These are phyloP conservation scores for Lepidothrix coronata DNA, from an alignment of 2,113 vertebrate species.

Conservation along the genomic window DNA sequence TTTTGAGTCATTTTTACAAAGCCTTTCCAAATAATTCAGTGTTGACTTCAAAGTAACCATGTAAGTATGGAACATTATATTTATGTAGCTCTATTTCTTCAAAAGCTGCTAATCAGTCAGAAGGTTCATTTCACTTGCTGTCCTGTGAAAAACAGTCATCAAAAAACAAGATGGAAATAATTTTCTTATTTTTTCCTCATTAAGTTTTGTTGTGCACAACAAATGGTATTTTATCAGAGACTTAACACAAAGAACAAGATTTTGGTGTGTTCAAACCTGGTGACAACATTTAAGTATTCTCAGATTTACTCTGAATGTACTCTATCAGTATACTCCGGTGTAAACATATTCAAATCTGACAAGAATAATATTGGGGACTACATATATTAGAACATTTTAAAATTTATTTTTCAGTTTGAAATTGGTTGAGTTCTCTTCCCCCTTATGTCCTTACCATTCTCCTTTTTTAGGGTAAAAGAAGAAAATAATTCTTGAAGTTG, in stretches of 20 bases:
- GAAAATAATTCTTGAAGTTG: background rate
- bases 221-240: background rate
- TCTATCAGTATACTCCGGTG: background rate
- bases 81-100: background rate
- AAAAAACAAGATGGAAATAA: background rate
- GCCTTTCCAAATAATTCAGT: background rate
- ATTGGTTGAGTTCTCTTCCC: background rate
- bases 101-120: background rate
- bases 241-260: background rate
- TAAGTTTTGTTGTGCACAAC: background rate
- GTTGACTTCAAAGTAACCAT: background rate
- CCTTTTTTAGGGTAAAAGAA: background rate
- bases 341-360: background rate
- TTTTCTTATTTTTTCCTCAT: background rate
- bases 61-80: no score
- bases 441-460: accelerated
- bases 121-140: background rate
- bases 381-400: background rate
- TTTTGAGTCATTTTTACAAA: background rate
- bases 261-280: background rate
- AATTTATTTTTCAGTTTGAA: background rate
- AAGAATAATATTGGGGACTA: background rate
- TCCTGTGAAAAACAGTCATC: background rate
- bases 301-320: accelerated
- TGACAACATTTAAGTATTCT: background rate